Evolutionary conservation across 2,113 vertebrate genomes (phyloP), one percentile per base, ranked within the genome.

Genomic region (Ploceus nigricollis): DNA sequence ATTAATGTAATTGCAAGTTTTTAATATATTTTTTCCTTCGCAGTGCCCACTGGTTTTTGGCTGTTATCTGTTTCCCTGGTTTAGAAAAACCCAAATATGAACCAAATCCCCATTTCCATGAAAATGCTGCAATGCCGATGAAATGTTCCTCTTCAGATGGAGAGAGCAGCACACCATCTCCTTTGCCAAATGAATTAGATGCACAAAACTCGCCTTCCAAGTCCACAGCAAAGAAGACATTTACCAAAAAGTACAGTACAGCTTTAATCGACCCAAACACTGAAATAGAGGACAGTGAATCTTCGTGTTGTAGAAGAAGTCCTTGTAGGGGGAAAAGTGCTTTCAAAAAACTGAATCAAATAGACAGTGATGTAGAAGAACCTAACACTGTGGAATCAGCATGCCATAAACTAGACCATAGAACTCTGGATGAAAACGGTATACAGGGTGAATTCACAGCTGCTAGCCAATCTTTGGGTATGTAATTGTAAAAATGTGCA

Each of bases 1-100:
- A 60, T 40, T 76, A 69, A 64, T 70, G 58, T 80, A 89, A 51
- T 58, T 72, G 47, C 25, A 39, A 6, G 18, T 23, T 97, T 91
- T 83, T 92, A 53, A 94, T 95, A 54, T 85, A 3, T 31, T 51
- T 63, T 82, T 81, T 61, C 40, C 64, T 95, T 98, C 98, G 69
- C 97, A 99, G 99, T 51, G 99, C 99, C 87, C 99, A 99, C 96
- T 99, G 99, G 99, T 99, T 99, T 98, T 97, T 99, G 96, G 99
- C 99, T 48, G 98, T 99, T 91, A 99, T 99, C 97, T 99, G 99
- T 97, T 99, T 99, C 96, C 99, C 99, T 80, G 99, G 99, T 85
- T 98, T 99, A 45, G 97, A 98, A 94, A 98, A 97, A 82, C 98
- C 98, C 9, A 96, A 98, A 68, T 97, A 96, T 70, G 98, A 99